These are phyloP conservation scores for Propithecus coquereli DNA, from an alignment of 2,113 vertebrate genomes.

Conservation along the genomic window DNA sequence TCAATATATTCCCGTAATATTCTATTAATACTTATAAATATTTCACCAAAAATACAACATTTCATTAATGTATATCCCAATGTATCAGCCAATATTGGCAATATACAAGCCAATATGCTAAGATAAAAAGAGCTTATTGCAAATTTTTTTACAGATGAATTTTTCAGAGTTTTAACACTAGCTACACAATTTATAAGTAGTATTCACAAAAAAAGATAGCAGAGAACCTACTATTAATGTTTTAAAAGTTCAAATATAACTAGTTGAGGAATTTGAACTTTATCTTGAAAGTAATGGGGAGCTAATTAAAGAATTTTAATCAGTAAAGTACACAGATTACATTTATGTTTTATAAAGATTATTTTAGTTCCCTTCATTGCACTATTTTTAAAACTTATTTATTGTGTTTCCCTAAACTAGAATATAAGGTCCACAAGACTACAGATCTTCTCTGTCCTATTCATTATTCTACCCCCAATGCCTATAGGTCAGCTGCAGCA, in stretches of 20 bases:
- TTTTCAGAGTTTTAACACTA: conserved; percentile 16
- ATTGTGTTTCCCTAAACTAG: not conserved
- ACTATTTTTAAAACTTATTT: not conserved
- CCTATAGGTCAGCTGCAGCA: not conserved
- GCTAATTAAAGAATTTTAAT: conserved; percentile 18
- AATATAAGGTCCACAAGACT: not conserved
- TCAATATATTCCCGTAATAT: conserved; percentile 32
- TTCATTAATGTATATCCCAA: not conserved
- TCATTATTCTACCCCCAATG: not conserved
- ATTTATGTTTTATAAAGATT: not conserved
- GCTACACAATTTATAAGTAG: not conserved
- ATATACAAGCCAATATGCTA: not conserved
- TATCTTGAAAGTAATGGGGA: conserved; percentile 8
- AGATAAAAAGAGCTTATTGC: not conserved
- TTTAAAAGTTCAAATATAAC: conserved; percentile 10
- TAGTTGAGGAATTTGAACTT: not conserved
- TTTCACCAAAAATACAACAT: conserved; percentile 31
- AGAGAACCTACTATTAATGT: not conserved
- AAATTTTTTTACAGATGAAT: not conserved
- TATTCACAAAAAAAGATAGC: not conserved
- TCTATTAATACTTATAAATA: not conserved
- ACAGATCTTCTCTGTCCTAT: not conserved
- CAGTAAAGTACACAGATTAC: not conserved
- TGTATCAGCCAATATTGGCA: not conserved
- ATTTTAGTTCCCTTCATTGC: not conserved